These are phyloP conservation scores for Aphaenogaster rudis DNA, from an alignment of 1,140 invertebrate genomes.

Conservation along the genomic window DNA sequence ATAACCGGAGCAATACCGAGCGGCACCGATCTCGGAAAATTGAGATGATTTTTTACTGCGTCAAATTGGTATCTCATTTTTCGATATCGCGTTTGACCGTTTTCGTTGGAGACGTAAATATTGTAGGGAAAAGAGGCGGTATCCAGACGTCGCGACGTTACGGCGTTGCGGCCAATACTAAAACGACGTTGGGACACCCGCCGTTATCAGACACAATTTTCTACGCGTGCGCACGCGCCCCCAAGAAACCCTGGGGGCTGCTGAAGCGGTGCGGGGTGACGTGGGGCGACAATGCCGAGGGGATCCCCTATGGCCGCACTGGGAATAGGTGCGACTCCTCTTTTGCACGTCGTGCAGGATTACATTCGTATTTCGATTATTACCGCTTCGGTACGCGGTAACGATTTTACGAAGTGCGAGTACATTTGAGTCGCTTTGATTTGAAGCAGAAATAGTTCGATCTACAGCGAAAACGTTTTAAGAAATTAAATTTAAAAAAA, in stretches of 20 bases:
- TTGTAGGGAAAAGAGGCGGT: neutral
- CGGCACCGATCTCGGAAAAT: neutral
- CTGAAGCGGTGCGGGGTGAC: conserved; percentile 12
- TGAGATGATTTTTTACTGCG: neutral
- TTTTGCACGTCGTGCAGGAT: conserved; percentile 41
- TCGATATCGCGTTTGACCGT: conserved; percentile 12
- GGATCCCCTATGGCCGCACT: conserved; percentile 64
- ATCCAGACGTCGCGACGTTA: conserved; percentile 73
- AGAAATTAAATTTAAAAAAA: neutral
- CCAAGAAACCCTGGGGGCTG: conserved; percentile 41
- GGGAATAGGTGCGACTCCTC: conserved; percentile 75
- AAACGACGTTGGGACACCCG: conserved; percentile 69
- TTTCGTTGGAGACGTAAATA: conserved; percentile 19
- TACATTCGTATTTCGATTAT: conserved; percentile 59
- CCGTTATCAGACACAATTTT: conserved; percentile 79
- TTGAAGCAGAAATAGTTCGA: neutral
- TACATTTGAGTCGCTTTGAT: conserved; percentile 23
- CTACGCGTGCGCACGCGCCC: conserved; percentile 74
- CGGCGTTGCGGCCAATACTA: conserved; percentile 80
- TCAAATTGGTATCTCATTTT: conserved; percentile 44
- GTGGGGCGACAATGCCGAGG: conserved; percentile 47
- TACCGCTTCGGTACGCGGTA: neutral
- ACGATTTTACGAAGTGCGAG: conserved; percentile 4
- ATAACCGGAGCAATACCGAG: conserved; percentile 19
- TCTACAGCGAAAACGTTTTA: neutral